Evolutionary conservation across 2,888 invertebrate genomes (phyloP), one percentile per base, ranked within the genome.

Genomic region (Dynastes hyllus): DNA sequence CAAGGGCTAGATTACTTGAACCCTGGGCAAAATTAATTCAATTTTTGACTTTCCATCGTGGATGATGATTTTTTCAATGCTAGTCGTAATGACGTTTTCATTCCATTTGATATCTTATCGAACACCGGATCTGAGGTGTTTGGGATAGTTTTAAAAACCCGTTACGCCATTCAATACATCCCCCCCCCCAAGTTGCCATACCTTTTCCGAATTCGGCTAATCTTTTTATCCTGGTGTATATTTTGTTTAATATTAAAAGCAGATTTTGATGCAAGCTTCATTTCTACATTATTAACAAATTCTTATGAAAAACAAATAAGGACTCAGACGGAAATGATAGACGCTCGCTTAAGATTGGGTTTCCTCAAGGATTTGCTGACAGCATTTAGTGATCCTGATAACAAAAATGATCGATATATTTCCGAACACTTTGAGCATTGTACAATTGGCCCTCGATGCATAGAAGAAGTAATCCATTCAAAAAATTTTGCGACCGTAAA

Each of bases 1-100:
- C 79, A 1, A 79, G 76, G 79, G 78, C 79, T 13, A 53, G 55
- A 66, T 63, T 70, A 22, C 13, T 79, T 50, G 40, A 77, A n/a
- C 78, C 79, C 51, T 79, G 79, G 79, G 13, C 53, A 13, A 77
- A 77, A 22, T 40, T 77, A 22, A 29, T 53, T 22, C 55, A 8
- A 77, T 77, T n/a, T 77, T 77, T 27, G 58, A 69, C 37, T 22
- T 22, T 6, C 1, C 2, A 22, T 66, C 77, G 16, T 67, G 77
- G 77, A 40, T 58, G 6, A 6, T 51, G 11, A 77, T 77, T 40
- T 40, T 67, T 5, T 40, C 45, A 8, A 67, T 29, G 67, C 22
- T 77, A 40, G 22, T 77, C 8, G 6, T 77, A 55, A 77, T 45
- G 45, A 13, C 40, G 0, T 22, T 55, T 27, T 13, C 73, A 16